These are phyloP conservation scores for chimpanzee (Pan troglodytes) DNA, from an alignment of 2,113 vertebrate species.

Conservation along the genomic window NHGRI_mPanTro3-v2.1_pri NC_072407.2:117438501-117439000, in stretches of 20 bases:
- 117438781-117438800: neutral
- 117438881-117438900: neutral
- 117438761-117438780: neutral
- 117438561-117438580: neutral
- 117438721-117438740: neutral
- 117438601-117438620: slow-evolving; percentile 29
- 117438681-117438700: neutral
- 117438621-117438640: neutral
- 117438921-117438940: neutral
- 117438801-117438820: neutral
- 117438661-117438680: neutral
- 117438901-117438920: neutral
- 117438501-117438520: neutral
- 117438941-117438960: neutral
- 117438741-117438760: neutral
- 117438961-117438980: neutral
- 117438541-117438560: neutral
- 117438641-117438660: neutral
- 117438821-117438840: neutral
- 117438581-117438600: neutral
- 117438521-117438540: neutral
- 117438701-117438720: neutral
- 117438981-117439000: neutral
- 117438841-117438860: neutral
- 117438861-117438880: neutral